Evolutionary conservation across 2,113 vertebrate species (phyloP).

Genomic region (Laticauda colubrina): DNA sequence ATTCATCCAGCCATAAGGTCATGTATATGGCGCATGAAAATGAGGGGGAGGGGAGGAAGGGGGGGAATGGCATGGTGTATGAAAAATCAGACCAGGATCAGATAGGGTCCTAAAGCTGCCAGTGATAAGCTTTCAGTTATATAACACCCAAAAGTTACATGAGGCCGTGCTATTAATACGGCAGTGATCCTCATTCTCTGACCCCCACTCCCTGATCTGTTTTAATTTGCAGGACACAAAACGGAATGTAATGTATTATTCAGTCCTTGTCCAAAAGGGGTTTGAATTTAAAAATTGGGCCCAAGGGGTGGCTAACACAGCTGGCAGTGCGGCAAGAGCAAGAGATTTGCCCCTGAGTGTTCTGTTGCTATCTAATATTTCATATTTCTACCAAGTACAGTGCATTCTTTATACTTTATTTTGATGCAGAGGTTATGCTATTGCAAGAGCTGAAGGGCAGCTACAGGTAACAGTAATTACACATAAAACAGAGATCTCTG

Average conservation of each 20-base stretch:
- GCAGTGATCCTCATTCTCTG: not conserved
- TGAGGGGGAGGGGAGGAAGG: not conserved
- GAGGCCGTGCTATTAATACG: not conserved
- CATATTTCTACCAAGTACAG: conserved; percentile 2
- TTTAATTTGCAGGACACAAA: conserved; percentile 6
- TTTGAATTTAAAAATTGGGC: conserved; percentile 10
- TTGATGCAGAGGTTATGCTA: conserved; percentile 2
- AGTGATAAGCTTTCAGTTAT: not conserved
- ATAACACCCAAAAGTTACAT: not conserved
- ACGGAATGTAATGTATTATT: conserved; percentile 12
- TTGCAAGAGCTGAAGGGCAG: conserved; percentile 18
- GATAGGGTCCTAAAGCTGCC: not conserved
- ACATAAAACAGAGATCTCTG: conserved; percentile 28
- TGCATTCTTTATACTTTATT: not conserved
- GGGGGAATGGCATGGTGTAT: too few species aligned
- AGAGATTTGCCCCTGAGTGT: conserved; percentile 10
- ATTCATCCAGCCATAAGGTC: not conserved
- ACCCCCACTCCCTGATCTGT: not conserved
- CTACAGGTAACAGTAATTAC: conserved; percentile 30
- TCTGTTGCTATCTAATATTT: conserved; percentile 7
- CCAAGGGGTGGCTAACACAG: conserved; percentile 6
- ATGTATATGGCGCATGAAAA: not conserved
- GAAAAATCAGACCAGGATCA: not conserved
- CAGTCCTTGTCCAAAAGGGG: not conserved
- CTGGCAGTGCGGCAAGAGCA: not conserved